Evolutionary conservation across 2,113 vertebrate genomes (phyloP), one percentile per base, ranked within the genome.

Genomic region (Oncorhynchus mykiss): DNA sequence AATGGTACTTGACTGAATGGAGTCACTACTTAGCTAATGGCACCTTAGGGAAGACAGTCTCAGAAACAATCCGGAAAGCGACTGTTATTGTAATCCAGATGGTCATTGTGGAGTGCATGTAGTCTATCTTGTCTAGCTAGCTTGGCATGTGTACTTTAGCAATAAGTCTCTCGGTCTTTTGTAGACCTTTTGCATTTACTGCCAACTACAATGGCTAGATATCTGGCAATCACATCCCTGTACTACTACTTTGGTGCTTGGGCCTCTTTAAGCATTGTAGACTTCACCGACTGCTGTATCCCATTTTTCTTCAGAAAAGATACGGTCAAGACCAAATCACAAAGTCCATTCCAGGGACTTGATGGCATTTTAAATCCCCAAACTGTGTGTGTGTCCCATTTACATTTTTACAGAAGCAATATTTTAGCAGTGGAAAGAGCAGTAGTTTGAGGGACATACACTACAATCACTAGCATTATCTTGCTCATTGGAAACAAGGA

Each of bases 341-440:
- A 60, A 14, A 60, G 5, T n/a, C 59, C n/a, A 22, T 60, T 51
- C 11, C 13, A 51, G 11, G 11, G 49, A 22, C 57, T 18, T 18
- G 13, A 59, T 59, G 57, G 57, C 18, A 60, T 78, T 68, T 78
- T 79, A 72, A 80, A 77, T 29, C 76, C 70, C 65, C 25, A 45
- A 57, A 70, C 48, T 69, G 62, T 70, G 51, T 70, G 51, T 76
- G 60, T 65, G 16, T 39, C 34, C 34, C 34, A 39, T 39, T 34
- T 34, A 34, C 60, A 14, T 76, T 39, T 75, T 68, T 72, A 70
- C 67, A 29, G 78, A 48, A 79, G 82, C 76, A 85, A 84, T 82
- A 83, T 82, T 67, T 65, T 70, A 14, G 69, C 66, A 72, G 65
- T 49, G 67, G 70, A 62, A 20, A 20, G 14, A 51, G 49, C 49